Evolutionary conservation across 2,888 invertebrate genomes (phyloP).

Genomic region (Callinectes sapidus): DNA sequence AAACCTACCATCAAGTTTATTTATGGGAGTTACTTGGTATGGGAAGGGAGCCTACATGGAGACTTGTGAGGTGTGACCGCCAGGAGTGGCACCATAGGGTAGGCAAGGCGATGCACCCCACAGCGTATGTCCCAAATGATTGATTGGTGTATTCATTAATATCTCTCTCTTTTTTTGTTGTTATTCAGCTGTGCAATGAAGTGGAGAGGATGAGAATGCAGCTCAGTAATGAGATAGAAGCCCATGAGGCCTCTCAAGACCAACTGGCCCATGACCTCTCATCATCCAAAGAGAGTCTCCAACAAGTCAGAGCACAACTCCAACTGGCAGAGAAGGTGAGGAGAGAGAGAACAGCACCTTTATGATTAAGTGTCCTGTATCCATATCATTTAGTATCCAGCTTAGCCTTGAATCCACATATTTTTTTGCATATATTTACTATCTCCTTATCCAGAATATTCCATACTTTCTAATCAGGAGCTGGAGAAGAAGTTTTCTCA

Average conservation of each 20-base stretch:
- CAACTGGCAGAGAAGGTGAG: conserved; percentile 70
- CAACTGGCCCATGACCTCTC: conserved; percentile 57
- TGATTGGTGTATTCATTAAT: background rate
- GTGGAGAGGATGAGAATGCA: conserved; percentile 65
- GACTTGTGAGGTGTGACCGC: no score
- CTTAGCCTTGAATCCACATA: no score
- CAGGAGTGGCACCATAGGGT: no score
- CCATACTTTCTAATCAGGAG: conserved; percentile 75
- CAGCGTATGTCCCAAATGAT: no score
- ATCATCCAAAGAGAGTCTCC: conserved; percentile 54
- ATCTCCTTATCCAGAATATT: no score
- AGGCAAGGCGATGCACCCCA: no score
- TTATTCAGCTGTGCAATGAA: conserved; percentile 63
- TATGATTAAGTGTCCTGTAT: no score
- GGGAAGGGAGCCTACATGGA: no score
- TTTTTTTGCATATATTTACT: no score
- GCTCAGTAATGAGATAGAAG: conserved; percentile 42
- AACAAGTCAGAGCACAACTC: conserved; percentile 69
- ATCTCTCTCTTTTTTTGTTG: background rate
- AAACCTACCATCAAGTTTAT: background rate
- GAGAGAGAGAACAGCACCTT: no score
- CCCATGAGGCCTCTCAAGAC: conserved; percentile 50
- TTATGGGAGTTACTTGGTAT: no score
- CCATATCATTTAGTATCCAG: no score
- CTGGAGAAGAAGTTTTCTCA: conserved; percentile 80